Percentiles rank a stretch among this genome's conserved stretches.
phyloP scores from a whole-genome alignment of 2,113 vertebrate genomes.

The Notarius quadriscutis region DNA sequence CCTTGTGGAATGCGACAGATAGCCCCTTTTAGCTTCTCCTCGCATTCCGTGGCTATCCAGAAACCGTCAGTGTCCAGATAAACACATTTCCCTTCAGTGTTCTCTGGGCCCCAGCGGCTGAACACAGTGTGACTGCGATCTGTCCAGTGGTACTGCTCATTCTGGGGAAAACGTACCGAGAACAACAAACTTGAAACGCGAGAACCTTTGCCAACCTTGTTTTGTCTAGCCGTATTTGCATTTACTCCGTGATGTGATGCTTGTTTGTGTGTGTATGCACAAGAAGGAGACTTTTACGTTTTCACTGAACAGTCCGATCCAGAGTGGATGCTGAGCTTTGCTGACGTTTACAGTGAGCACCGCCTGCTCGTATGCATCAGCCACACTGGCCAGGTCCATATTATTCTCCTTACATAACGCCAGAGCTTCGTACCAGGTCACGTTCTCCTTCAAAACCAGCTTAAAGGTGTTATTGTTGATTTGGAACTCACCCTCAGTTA shows the following conservation, averaged over 20 bases:
- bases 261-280: background rate
- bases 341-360: conserved; percentile 75
- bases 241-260: background rate
- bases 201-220: background rate
- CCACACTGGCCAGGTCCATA: conserved; percentile 86
- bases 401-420: conserved; percentile 68
- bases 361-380: conserved; percentile 81
- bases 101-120: conserved; percentile 84
- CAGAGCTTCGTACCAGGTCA: conserved; percentile 84
- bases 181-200: background rate
- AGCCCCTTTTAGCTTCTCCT: conserved; percentile 75
- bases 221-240: background rate
- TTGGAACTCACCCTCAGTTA: conserved; percentile 60
- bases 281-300: conserved; percentile 76
- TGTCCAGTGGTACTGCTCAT: conserved; percentile 85
- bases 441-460: conserved; percentile 73
- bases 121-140: conserved; percentile 84
- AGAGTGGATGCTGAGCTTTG: conserved; percentile 73
- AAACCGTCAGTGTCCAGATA: conserved; percentile 87
- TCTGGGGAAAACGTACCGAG: conserved; percentile 62
- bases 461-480: conserved; percentile 78
- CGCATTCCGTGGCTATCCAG: conserved; percentile 88
- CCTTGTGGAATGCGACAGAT: conserved; percentile 84
- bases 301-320: conserved; percentile 90
- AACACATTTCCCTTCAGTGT: conserved; percentile 78